Base-by-base conservation (phyloP, 2,888 invertebrate species). In the Drosophila diplacantha region DNA sequence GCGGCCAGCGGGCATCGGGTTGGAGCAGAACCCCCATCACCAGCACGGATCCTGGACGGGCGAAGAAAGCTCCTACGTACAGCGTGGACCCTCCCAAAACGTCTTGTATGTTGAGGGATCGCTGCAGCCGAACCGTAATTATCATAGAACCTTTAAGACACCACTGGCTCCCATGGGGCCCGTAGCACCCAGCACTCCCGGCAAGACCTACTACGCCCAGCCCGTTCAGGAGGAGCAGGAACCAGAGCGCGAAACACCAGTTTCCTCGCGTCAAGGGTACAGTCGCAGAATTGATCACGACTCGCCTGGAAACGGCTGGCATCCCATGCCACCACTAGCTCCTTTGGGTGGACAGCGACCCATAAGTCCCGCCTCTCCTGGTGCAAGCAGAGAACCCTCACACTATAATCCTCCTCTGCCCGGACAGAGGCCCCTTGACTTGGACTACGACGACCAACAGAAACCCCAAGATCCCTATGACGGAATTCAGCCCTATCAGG, bases 101-200 rank as follows among this genome's bases (percentile, higher is more conserved):
- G 73, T 81, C 3, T 66, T 86, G 7, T 81, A 78, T 41, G 84
- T 74, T 34, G 84, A 85, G 60, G 86, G 86, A 29, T 82, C 86
- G 2, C 62, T 85, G 29, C 77, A 73, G 66, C 86, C 86, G n/a
- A 83, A 85, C 67, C 83, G 85, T 84, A 86, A 87, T 72, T 86
- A 86, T 85, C 69, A 65, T 51, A 46, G 29, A 31, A 58, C 71
- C 41, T 81, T 74, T 73, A 72, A 72, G 32, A 62, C 79, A 35
- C 84, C 85, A n/a, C 60, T 87, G 68, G 85, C 86, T 26, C 81
- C 87, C 26, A 74, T 86, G 64, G 41, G 41, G 8, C 80, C 87
- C 24, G 73, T 85, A 61, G 41, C 49, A 6, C 51, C 69, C 39
- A 63, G 71, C 24, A 37, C 58, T 14, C 54, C 65, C 3, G 73